Percentiles rank a stretch among this genome's conserved stretches.
Conservation (phyloP, 2,113 vertebrate species). For the Polypterus senegalus region DNA sequence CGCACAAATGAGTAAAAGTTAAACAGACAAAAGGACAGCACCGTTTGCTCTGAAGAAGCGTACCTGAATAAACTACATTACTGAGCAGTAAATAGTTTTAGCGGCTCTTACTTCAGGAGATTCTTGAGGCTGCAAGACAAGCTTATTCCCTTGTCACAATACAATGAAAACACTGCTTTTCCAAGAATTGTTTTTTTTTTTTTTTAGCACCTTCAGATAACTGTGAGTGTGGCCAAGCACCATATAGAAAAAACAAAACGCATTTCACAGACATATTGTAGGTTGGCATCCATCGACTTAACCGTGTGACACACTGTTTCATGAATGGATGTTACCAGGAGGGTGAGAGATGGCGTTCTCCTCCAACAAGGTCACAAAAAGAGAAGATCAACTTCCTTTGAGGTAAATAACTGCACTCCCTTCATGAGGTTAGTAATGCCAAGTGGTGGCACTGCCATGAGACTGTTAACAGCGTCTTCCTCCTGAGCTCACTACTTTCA, state of each 20-base stretch:
- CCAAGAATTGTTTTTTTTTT: slow-evolving; percentile 34
- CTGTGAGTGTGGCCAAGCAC: slow-evolving; percentile 49
- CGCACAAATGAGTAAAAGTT: no score
- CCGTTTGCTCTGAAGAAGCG: slow-evolving; percentile 34
- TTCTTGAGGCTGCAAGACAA: slow-evolving; percentile 34
- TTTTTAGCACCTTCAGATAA: slow-evolving; percentile 49
- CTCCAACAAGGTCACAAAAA: no score
- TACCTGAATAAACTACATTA: slow-evolving; percentile 51
- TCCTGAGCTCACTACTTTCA: no score
- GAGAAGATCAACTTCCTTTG: no score
- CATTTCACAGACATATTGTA: background rate
- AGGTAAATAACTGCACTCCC: no score
- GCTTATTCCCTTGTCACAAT: slow-evolving; percentile 31
- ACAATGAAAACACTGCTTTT: slow-evolving; percentile 23
- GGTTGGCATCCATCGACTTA: background rate
- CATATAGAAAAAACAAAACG: slow-evolving; percentile 34
- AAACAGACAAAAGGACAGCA: slow-evolving; percentile 40
- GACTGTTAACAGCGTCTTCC: no score
- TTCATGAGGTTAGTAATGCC: no score
- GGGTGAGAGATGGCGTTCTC: no score
- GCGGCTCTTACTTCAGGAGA: slow-evolving; percentile 43
- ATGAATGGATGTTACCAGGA: no score
- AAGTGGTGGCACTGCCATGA: no score
- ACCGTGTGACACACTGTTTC: no score
- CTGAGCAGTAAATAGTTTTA: slow-evolving; percentile 23